phyloP scores from a whole-genome alignment of 2,888 invertebrate genomes.

The Iphiclides podalirius region DNA sequence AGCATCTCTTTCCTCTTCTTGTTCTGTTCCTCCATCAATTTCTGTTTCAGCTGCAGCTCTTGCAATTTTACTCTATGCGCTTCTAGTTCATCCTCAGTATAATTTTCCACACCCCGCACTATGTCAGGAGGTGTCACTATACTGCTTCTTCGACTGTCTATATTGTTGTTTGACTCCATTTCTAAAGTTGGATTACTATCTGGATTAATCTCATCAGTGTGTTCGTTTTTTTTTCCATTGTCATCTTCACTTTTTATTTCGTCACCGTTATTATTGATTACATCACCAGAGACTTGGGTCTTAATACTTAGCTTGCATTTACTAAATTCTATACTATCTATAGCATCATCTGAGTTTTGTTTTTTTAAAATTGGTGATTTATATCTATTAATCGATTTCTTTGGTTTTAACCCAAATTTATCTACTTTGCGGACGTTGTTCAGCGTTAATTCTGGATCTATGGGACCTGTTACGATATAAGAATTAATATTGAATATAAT shows the following conservation, averaged over 20 bases:
- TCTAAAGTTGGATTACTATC: constrained; percentile 19
- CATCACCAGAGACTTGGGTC: constrained; percentile 36
- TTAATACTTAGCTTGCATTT: constrained; percentile 66
- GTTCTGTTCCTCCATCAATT: constrained; percentile 89
- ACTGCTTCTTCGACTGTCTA: constrained; percentile 37
- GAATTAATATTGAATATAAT: background rate
- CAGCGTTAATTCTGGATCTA: constrained; percentile 37
- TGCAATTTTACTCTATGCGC: constrained; percentile 79
- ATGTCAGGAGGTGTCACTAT: constrained; percentile 50
- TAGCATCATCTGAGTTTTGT: constrained; percentile 52
- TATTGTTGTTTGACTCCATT: constrained; percentile 20
- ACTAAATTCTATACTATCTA: constrained; percentile 57
- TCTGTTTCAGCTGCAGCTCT: constrained; percentile 85
- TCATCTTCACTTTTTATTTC: constrained; percentile 10
- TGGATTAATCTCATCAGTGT: constrained; percentile 26
- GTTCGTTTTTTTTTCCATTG: constrained; percentile 3
- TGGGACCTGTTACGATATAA: constrained; percentile 22
- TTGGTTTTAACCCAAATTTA: constrained; percentile 45
- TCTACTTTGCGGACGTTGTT: constrained; percentile 43
- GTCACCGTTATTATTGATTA: constrained; percentile 32
- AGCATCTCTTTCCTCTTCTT: constrained; percentile 86
- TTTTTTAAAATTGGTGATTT: constrained; percentile 43
- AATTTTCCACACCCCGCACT: constrained; percentile 54
- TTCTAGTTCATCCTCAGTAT: constrained; percentile 57
- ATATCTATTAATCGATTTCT: constrained; percentile 38